phyloP scores from a whole-genome alignment of 1,140 invertebrate genomes.

The Zaprionus africanus region DNA sequence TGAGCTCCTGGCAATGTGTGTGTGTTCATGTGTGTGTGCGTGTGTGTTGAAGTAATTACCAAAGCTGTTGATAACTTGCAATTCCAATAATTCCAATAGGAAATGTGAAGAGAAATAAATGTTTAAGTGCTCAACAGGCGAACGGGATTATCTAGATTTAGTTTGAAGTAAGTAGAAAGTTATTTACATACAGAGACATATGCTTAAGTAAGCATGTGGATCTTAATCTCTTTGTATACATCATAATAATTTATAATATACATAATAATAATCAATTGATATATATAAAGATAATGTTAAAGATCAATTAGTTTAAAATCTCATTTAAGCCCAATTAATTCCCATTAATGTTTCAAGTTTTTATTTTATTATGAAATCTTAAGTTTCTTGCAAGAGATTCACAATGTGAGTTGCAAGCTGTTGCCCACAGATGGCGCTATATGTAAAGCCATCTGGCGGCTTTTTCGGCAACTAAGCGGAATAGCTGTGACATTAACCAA shows the following conservation, averaged over 20 bases:
- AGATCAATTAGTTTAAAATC: too few relatives aligned
- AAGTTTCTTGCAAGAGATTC: not conserved
- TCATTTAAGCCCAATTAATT: too few relatives aligned
- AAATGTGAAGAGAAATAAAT: conserved; percentile 15
- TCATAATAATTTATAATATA: too few relatives aligned
- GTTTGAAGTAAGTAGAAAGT: not conserved
- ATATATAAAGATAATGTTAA: too few relatives aligned
- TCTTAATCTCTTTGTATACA: too few relatives aligned
- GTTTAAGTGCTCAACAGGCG: conserved; percentile 10
- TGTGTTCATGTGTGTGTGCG: conserved; percentile 13
- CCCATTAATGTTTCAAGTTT: not conserved
- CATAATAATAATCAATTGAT: too few relatives aligned
- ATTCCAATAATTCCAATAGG: conserved; percentile 39
- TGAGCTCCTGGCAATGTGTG: conserved; percentile 36
- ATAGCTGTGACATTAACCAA: conserved; percentile 27
- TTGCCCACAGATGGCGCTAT: conserved; percentile 4
- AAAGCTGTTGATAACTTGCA: conserved; percentile 42
- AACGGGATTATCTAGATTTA: not conserved
- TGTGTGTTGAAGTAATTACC: conserved; percentile 27
- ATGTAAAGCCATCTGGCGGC: not conserved
- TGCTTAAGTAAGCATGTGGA: too few relatives aligned
- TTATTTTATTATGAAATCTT: not conserved
- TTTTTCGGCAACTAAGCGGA: not conserved
- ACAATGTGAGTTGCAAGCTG: too few relatives aligned
- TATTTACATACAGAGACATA: too few relatives aligned